Conservation (phyloP, 2,113 vertebrate species). For the Plotosus lineatus region DNA sequence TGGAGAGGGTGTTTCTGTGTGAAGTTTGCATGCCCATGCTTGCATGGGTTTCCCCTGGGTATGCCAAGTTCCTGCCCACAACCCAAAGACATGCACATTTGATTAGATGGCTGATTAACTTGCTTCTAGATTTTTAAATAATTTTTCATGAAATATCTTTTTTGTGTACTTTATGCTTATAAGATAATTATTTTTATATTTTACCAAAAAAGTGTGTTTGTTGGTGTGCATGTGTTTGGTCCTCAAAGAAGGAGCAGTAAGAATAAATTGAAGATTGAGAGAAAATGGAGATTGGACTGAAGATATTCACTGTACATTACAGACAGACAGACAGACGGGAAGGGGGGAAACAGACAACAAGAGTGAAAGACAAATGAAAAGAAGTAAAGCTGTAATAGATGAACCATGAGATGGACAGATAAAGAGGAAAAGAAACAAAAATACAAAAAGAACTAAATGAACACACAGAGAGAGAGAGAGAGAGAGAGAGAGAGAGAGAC, state of each 20-base stretch:
- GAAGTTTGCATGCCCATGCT: too few relatives aligned
- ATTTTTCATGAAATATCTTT: neutral
- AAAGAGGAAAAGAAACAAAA: neutral
- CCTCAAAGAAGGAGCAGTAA: neutral
- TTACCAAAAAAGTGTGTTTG: neutral
- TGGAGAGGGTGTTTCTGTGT: too few relatives aligned
- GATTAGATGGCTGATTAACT: too few relatives aligned
- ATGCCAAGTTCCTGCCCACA: too few relatives aligned
- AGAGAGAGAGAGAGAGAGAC: neutral
- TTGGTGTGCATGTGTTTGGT: neutral
- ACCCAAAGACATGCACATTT: too few relatives aligned
- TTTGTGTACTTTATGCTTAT: fast-evolving
- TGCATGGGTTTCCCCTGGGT: too few relatives aligned
- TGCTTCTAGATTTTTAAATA: too few relatives aligned
- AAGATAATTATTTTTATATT: neutral
- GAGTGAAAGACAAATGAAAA: neutral
- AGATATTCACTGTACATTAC: neutral
- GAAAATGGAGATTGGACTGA: too few relatives aligned
- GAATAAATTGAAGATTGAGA: too few relatives aligned
- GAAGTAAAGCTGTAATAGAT: too few relatives aligned
- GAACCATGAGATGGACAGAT: neutral
- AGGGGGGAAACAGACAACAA: neutral
- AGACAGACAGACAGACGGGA: neutral
- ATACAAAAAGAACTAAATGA: neutral
- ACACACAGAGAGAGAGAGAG: neutral